Evolutionary conservation across 2,797 vertebrate genomes (phyloP), one percentile per base, ranked within the genome.

Genomic region (Fratercula arctica): DNA sequence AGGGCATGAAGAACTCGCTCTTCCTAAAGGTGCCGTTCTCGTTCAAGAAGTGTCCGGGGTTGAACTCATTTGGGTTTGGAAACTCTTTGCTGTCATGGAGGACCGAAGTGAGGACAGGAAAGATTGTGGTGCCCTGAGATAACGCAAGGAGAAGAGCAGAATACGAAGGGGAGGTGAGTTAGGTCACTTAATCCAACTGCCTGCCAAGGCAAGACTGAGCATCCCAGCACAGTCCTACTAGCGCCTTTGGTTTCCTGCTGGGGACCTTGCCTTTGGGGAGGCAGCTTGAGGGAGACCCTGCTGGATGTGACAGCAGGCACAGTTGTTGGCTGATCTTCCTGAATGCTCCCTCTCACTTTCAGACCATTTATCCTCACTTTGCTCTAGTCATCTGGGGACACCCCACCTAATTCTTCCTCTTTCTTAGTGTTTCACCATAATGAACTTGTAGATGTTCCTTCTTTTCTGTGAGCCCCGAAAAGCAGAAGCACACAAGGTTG

Each of bases 11-110:
- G 88, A 75, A 93, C 24, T 97, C 48, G 0, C 95, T 97, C 66
- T 96, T 95, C 86, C 3, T 93, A 69, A 98, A 97, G 28, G 85
- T 94, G 53, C 97, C 95, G 0, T 95, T 81, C 23, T 89, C 35
- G 4, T 92, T 96, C 90, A 98, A 79, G 94, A 98, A 98, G 66
- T 98, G 97, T 63, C 72, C 94, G 23, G 96, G 97, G 51, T 97
- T 83, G 73, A 97, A 97, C 37, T 97, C 85, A 16, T 94, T 6
- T 33, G 97, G 97, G 28, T 97, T 90, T 91, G 94, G 89, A 88
- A 97, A 97, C 37, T 86, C 94, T 78, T 90, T 93, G 51, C 41
- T 87, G 59, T 97, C 85, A 13, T 95, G 11, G 48, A 98, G 95
- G 53, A 94, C 88, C 23, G 97, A 96, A 59, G 2, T 74, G 60